These are phyloP conservation scores for Actenoides hombroni DNA, from an alignment of 2,113 vertebrate species.

Conservation along the genomic window DNA sequence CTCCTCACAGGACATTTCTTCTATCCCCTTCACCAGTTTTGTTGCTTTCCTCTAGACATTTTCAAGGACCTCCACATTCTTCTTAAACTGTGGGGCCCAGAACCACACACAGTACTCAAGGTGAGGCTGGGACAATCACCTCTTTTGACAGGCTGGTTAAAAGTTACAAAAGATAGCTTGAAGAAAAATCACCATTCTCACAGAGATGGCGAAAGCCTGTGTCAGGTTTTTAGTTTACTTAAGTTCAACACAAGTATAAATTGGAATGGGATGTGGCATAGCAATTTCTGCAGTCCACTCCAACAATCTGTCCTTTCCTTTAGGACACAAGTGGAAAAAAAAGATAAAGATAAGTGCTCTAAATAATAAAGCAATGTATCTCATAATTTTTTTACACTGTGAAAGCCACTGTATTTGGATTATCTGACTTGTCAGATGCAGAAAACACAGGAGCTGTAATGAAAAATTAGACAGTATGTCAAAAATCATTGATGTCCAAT, in stretches of 20 bases:
- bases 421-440: not conserved
- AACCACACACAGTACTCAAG: not conserved
- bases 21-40: not conserved
- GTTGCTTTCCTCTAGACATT: not conserved
- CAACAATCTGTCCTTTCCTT: not conserved
- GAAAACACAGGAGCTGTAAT: not conserved
- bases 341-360: not conserved
- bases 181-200: not conserved
- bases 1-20: not conserved
- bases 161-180: not conserved
- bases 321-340: not conserved
- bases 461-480: not conserved
- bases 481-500: not conserved
- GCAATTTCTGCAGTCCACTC: not conserved
- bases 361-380: not conserved
- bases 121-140: rapidly evolving
- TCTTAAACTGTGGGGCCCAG: not conserved
- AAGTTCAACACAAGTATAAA: not conserved
- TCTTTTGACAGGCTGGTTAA: not conserved
- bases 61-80: not conserved
- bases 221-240: not conserved
- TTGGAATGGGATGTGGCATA: not conserved
- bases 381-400: not conserved
- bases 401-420: not conserved
- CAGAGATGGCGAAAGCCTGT: not conserved